These are phyloP conservation scores for Melanargia galathea DNA, from an alignment of 2,888 invertebrate species.

Conservation along the genomic window DNA sequence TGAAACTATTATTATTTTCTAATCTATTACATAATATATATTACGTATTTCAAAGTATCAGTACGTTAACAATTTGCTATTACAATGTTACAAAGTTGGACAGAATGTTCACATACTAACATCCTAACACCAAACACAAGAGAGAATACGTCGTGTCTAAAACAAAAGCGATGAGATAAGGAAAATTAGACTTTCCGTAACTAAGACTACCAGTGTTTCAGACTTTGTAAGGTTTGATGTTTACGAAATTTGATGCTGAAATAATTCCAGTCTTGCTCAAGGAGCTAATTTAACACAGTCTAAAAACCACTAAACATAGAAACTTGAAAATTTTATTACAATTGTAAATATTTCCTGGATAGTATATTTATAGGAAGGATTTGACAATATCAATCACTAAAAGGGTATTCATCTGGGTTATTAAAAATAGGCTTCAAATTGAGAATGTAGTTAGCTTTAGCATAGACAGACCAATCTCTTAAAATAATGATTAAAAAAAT, in stretches of 20 bases:
- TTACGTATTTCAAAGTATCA: background rate
- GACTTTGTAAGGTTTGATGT: background rate
- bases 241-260: background rate
- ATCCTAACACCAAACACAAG: background rate
- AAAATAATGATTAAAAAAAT: too few relatives aligned
- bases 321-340: too few relatives aligned
- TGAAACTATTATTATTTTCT: too few relatives aligned
- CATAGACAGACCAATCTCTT: too few relatives aligned
- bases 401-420: too few relatives aligned
- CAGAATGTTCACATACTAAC: background rate
- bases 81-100: background rate
- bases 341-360: too few relatives aligned
- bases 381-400: too few relatives aligned
- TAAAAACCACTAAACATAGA: background rate
- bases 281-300: background rate
- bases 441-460: too few relatives aligned
- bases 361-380: background rate
- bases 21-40: too few relatives aligned
- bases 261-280: background rate
- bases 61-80: background rate
- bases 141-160: background rate
- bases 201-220: background rate
- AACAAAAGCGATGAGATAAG: background rate
- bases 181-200: background rate
- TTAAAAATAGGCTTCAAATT: too few relatives aligned